Conservation (phyloP, 2,113 vertebrate species). For the Alosa alosa region DNA sequence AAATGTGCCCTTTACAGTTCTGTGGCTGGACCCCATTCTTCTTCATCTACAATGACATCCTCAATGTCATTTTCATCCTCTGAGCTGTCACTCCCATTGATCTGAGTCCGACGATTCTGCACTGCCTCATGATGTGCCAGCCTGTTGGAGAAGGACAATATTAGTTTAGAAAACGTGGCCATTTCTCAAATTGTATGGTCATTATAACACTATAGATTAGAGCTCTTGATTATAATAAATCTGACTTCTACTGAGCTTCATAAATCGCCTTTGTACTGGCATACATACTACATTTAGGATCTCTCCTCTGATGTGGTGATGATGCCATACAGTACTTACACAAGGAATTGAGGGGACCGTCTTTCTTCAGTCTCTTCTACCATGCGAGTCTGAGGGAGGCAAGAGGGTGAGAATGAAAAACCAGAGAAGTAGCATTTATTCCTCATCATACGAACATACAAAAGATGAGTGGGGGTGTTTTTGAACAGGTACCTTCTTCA, state of each 20-base stretch:
- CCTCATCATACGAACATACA: neutral
- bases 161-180: neutral
- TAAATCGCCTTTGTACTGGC: neutral
- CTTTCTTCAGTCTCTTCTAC: conserved; percentile 54
- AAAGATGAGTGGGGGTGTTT: neutral
- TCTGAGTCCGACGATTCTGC: conserved; percentile 79
- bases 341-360: conserved; percentile 58
- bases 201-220: neutral
- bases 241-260: neutral
- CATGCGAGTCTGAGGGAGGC: conserved; percentile 59
- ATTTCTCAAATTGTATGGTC: neutral
- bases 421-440: neutral
- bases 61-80: conserved; percentile 62
- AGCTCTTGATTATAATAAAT: neutral
- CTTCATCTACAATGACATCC: conserved; percentile 51
- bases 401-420: neutral
- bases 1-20: conserved; percentile 74
- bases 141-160: conserved; percentile 54
- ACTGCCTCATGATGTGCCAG: conserved; percentile 79
- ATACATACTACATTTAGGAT: neutral
- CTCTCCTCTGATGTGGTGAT: neutral
- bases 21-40: conserved; percentile 91
- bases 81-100: conserved; percentile 79
- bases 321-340: conserved; percentile 58
- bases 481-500: conserved; percentile 61